Conservation (phyloP, 2,113 vertebrate species). For the Spea multiplicata region DNA sequence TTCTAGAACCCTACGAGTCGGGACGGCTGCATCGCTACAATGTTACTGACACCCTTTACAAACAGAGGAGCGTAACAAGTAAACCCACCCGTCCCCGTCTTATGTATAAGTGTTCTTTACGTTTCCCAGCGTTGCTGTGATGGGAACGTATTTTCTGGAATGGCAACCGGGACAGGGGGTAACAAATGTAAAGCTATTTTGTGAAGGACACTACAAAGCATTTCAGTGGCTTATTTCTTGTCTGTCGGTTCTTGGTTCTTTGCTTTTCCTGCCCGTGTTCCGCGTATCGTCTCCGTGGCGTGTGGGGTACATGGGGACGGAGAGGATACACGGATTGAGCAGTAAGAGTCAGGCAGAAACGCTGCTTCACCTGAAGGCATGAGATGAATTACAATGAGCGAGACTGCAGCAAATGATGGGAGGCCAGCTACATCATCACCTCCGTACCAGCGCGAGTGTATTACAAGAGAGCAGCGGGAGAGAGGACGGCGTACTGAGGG, state of each 20-base stretch:
- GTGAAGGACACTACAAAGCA: background rate
- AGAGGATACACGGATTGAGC: background rate
- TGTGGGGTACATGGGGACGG: constrained; percentile 8
- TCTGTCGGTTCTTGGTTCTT: background rate
- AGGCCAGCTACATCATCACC: constrained; percentile 28
- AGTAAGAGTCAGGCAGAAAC: constrained; percentile 20
- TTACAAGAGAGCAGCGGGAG: constrained; percentile 25
- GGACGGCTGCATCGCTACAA: too few relatives aligned
- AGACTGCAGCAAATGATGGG: constrained; percentile 45
- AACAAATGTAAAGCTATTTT: background rate
- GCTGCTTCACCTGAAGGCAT: constrained; percentile 42
- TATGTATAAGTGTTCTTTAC: too few relatives aligned
- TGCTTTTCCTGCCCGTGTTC: background rate
- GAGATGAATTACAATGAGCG: constrained; percentile 44
- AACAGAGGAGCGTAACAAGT: too few relatives aligned
- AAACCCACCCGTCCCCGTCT: too few relatives aligned
- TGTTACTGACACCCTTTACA: too few relatives aligned
- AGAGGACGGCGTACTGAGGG: background rate
- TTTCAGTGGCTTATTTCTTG: background rate
- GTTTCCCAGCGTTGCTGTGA: too few relatives aligned
- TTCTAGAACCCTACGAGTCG: too few relatives aligned
- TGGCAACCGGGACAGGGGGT: background rate
- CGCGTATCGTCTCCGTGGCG: background rate
- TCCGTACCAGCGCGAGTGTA: constrained; percentile 34
- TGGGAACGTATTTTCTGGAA: background rate